Evolutionary conservation across 2,797 vertebrate species (phyloP), one percentile per base, ranked within the genome.

Genomic region (Platalea minor): DNA sequence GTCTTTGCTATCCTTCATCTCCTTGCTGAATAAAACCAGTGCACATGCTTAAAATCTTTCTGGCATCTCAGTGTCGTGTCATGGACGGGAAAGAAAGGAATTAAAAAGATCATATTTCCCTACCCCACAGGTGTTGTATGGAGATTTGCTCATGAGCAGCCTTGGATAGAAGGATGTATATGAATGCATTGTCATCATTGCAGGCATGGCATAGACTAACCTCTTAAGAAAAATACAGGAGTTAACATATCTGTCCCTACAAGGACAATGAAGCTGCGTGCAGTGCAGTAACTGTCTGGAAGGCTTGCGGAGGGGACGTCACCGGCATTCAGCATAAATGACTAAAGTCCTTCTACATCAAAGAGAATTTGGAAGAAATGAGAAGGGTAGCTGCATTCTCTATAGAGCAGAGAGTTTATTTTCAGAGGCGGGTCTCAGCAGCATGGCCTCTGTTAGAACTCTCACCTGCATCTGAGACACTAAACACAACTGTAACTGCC

Each of bases 11-110:
- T 3, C 39, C 35, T 43, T 53, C 43, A 7, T 25, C 57, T 48
- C 63, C 59, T 37, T 15, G 39, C 46, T 50, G n/a, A 75, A 35
- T 31, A 56, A 86, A 77, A 39, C 21, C 25, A 45, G 25, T 3
- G 10, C 48, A 45, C 5, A 2, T 9, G 26, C 50, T 61, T 41
- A 13, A 80, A 72, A 31, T 21, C 53, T 15, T 53, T 26, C n/a
- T 37, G 25, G 33, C 0, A 0, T 45, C 20, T 72, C 50, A 10
- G 31, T 48, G 57, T 45, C 25, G 8, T 0, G 13, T 35, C 26
- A 0, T 8, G 26, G 31, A 4, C 24, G 53, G 45, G 51, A 37
- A 81, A 80, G 39, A 45, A 63, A 57, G n/a, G 28, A 69, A 59
- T 63, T 41, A 5, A 19, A 64, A 64, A 57, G 17, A 12, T 19